Evolutionary conservation across 2,113 vertebrate genomes (phyloP).

Genomic region (Alouatta palliata): DNA sequence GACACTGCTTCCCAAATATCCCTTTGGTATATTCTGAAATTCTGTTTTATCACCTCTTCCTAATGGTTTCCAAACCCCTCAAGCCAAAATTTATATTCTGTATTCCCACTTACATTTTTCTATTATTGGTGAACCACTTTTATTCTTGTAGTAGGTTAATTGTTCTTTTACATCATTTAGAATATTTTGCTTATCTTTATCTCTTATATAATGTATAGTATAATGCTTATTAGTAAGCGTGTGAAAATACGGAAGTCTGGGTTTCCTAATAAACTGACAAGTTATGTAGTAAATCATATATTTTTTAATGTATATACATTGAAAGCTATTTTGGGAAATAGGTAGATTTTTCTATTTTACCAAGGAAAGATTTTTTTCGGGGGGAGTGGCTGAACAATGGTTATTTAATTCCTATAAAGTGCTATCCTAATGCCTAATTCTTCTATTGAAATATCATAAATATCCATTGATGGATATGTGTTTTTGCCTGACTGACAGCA

Average conservation of each 20-base stretch:
- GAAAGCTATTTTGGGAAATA: not conserved
- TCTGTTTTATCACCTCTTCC: not conserved
- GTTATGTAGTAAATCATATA: not conserved
- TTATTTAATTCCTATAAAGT: not conserved
- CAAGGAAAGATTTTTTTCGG: not conserved
- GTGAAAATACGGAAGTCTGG: not conserved
- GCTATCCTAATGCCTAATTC: not conserved
- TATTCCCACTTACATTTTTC: not conserved
- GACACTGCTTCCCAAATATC: not conserved
- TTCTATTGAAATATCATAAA: not conserved
- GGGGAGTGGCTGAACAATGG: not conserved
- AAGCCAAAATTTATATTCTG: not conserved
- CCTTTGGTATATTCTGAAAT: not conserved
- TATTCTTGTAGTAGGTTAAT: not conserved
- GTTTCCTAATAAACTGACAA: not conserved
- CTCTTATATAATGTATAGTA: not conserved
- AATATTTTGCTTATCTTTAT: conserved; percentile 14
- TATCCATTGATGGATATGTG: not conserved
- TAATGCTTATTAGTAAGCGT: conserved; percentile 5
- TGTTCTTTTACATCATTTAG: not conserved
- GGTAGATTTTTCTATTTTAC: not conserved
- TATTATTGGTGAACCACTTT: not conserved
- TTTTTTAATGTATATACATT: not conserved
- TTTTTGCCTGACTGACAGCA: not conserved
- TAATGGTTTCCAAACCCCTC: not conserved